Evolutionary conservation across 1,140 invertebrate species (phyloP), one percentile per base, ranked within the genome.

Genomic region (Cotesia glomerata): DNA sequence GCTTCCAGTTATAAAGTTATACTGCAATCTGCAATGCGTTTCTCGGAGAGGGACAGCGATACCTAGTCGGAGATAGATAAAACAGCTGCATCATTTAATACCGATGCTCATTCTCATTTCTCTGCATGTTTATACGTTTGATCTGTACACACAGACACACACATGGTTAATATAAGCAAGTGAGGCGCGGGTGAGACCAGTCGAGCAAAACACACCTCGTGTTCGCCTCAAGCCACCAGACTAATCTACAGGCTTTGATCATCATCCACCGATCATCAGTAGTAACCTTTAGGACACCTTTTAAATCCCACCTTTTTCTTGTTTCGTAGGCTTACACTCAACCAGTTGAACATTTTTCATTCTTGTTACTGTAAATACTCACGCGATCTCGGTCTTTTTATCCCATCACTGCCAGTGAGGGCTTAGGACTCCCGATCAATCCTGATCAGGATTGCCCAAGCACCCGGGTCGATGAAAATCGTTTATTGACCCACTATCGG

Each of bases 281-380:
- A 78, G 80, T 85, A 84, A 85, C 82, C 83, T 81, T 81, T 78
- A 74, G 52, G 71, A 75, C 69, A 75, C 73, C 76, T 80, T 80
- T 69, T 74, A 32, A 63, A 70, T 62, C 54, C 52, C 56, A 70
- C 70, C 63, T 64, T 69, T 63, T 58, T 35, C 62, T 62, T 62
- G 58, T 69, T 61, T 26, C 36, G 14, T 5, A 5, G 16, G 11
- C n/a, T 54, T 16, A 18, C 18, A 7, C 56, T 58, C 18, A 26
- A 58, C 9, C 56, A 18, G 18, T 58, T 18, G n/a, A 58, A 58
- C 56, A 58, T 58, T 58, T 58, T 45, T 45, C 39, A 45, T 45
- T 45, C 39, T 45, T 45, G 39, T 45, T 45, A 45, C 39, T 45
- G 39, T 45, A 45, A 45, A 45, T 45, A 7, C 39, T 45, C 39